Percentiles rank a stretch among this genome's conserved stretches.
phyloP scores from a whole-genome alignment of 2,888 invertebrate genomes.

The Chydorus sphaericus region DNA sequence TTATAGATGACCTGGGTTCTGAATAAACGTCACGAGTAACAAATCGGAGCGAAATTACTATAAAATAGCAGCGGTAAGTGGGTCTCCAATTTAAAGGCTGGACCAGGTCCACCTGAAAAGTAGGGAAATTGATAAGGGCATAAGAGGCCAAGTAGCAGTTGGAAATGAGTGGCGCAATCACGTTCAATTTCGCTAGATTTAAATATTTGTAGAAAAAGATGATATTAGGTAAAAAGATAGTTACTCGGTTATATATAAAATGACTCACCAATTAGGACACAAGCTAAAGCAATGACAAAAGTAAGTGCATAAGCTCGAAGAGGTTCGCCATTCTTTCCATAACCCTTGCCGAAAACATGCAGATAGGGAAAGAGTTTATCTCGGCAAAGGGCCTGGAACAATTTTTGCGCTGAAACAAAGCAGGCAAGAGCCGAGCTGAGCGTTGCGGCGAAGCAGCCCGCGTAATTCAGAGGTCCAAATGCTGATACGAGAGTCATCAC shows the following conservation, averaged over 20 bases:
- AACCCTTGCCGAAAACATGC: slow-evolving; percentile 36
- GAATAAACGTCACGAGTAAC: too few relatives aligned
- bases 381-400: slow-evolving; percentile 36
- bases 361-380: slow-evolving; percentile 40
- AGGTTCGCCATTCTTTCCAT: slow-evolving; percentile 37
- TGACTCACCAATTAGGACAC: slow-evolving; percentile 33
- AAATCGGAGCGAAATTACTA: too few relatives aligned
- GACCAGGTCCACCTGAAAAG: slow-evolving; percentile 31
- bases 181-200: slow-evolving; percentile 30
- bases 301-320: slow-evolving; percentile 35
- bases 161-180: slow-evolving; percentile 33
- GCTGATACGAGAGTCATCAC: slow-evolving; percentile 73
- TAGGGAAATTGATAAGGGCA: slow-evolving; percentile 32
- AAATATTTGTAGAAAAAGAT: not conserved
- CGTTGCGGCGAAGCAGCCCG: slow-evolving; percentile 94
- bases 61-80: slow-evolving; percentile 29
- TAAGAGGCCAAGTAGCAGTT: slow-evolving; percentile 34
- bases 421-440: slow-evolving; percentile 90
- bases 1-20: too few relatives aligned
- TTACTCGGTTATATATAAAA: not conserved
- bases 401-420: slow-evolving; percentile 75
- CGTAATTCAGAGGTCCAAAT: slow-evolving; percentile 83
- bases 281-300: slow-evolving; percentile 34
- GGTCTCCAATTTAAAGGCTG: slow-evolving; percentile 28
- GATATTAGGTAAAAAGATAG: not conserved